Base-by-base conservation (phyloP, 2,888 invertebrate genomes). In the Troides aeacus region DNA sequence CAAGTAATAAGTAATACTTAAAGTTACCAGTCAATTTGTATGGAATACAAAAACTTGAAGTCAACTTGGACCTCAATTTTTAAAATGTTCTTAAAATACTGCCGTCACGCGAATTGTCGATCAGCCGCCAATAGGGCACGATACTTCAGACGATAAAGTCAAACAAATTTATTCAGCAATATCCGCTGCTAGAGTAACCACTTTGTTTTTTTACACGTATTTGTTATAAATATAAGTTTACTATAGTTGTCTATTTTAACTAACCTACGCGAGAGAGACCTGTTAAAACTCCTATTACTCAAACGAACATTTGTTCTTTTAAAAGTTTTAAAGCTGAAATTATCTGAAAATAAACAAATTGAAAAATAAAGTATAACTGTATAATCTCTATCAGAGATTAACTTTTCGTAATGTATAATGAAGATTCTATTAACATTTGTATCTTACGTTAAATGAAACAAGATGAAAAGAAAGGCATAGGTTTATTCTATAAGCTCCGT, bases 141-240 rank as follows among this genome's bases (percentile, higher is more conserved):
- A 50, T 75, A 71, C 77, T 76, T 77, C 75, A 76, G 77, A 81
- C 79, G 81, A 78, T 78, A 79, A 80, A 86, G 84, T 85, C 86
- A 88, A 89, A 88, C 85, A 87, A 88, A 88, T 88, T 88, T 89
- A 88, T 88, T 85, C 84, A 87, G 85, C 86, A 87, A 89, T 88
- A 88, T 88, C 88, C 89, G 84, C 57, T 57, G 57, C 57, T 21
- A 21, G 57, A 57, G 21, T 57, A 57, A 21, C 57, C 10, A 21
- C 57, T 57, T 62, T 6, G 57, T 57, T 18, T 57, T 57, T 57
- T 15, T 57, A 21, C 5, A 21, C 5, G n/a, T 8, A 6, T 57
- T 21, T 30, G 5, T 30, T 57, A 21, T 57, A 18, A 8, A 57
- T 57, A 57, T 57, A 57, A 15, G 2, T 50, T 50, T 5, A 50